Base-by-base conservation (phyloP, 1,140 invertebrate genomes). In the Macrosteles quadrilineatus region DNA sequence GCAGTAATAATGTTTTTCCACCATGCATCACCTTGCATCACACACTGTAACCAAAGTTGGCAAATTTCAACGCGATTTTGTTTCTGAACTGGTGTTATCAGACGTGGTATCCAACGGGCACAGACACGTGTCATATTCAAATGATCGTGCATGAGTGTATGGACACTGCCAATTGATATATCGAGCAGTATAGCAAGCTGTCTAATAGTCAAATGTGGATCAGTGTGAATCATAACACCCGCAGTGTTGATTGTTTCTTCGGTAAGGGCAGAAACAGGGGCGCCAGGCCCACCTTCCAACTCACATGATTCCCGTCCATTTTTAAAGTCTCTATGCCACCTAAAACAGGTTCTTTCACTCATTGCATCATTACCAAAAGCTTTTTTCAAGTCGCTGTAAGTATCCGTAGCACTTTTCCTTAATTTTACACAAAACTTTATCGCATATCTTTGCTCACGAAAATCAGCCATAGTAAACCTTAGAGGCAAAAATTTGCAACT, bases 21-120 rank as follows among this genome's bases (percentile, higher is more conserved):
- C n/a, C n/a, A n/a, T n/a, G n/a, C n/a, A n/a, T n/a, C n/a, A n/a
- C n/a, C n/a, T n/a, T n/a, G n/a, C n/a, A n/a, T n/a, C n/a, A n/a
- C n/a, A n/a, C n/a, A n/a, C n/a, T n/a, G n/a, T n/a, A n/a, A n/a
- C n/a, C n/a, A n/a, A n/a, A n/a, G n/a, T n/a, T n/a, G n/a, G n/a
- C n/a, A n/a, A n/a, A n/a, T n/a, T n/a, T n/a, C n/a, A n/a, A n/a
- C n/a, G n/a, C n/a, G n/a, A n/a, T n/a, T n/a, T n/a, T n/a, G n/a
- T n/a, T n/a, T n/a, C n/a, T n/a, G n/a, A n/a, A n/a, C n/a, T n/a
- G n/a, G n/a, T n/a, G n/a, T n/a, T n/a, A n/a, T n/a, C n/a, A n/a
- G n/a, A n/a, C n/a, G n/a, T n/a, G n/a, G n/a, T n/a, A n/a, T 59
- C 55, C 55, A 59, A 59, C 55, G 55, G 11, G 55, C 55, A 59